These are phyloP conservation scores for Melanostoma mellinum DNA, from an alignment of 2,888 invertebrate genomes.

Conservation along the genomic window DNA sequence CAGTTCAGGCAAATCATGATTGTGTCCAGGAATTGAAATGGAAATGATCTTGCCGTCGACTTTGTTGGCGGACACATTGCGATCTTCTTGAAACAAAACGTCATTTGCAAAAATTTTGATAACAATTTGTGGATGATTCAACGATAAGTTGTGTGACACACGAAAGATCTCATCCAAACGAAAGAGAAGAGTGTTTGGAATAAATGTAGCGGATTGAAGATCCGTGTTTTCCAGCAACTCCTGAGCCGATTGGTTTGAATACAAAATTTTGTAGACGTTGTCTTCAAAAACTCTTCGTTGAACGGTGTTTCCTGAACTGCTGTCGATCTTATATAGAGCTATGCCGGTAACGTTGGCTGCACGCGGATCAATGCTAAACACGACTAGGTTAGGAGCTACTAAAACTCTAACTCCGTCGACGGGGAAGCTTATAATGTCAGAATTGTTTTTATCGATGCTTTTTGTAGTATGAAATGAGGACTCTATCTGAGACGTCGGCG, in stretches of 20 bases:
- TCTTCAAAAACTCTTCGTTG: slow-evolving; percentile 75
- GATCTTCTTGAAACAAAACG: slow-evolving; percentile 83
- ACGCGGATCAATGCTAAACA: slow-evolving; percentile 77
- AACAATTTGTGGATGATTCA: slow-evolving; percentile 81
- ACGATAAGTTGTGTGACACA: slow-evolving; percentile 59
- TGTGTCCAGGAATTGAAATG: slow-evolving; percentile 84
- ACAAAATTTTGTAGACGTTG: slow-evolving; percentile 78
- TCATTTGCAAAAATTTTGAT: slow-evolving; percentile 84
- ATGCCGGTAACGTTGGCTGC: slow-evolving; percentile 79
- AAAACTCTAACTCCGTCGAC: slow-evolving; percentile 77
- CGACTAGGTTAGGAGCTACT: slow-evolving; percentile 77
- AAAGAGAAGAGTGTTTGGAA: slow-evolving; percentile 82
- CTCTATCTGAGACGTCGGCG: slow-evolving; percentile 14
- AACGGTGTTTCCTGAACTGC: slow-evolving; percentile 1
- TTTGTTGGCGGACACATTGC: slow-evolving; percentile 76
- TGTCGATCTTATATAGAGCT: slow-evolving; percentile 74
- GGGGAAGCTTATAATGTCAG: slow-evolving; percentile 75
- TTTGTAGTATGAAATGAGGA: slow-evolving; percentile 5
- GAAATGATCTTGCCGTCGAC: slow-evolving; percentile 84
- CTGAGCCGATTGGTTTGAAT: slow-evolving; percentile 81
- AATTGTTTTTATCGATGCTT: slow-evolving; percentile 58
- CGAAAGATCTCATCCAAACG: slow-evolving; percentile 78
- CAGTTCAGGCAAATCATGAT: slow-evolving; percentile 83
- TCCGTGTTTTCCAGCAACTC: slow-evolving; percentile 82
- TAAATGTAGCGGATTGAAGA: slow-evolving; percentile 84